Conservation (phyloP, 2,888 invertebrate genomes). For the Ochropacha duplaris region DNA sequence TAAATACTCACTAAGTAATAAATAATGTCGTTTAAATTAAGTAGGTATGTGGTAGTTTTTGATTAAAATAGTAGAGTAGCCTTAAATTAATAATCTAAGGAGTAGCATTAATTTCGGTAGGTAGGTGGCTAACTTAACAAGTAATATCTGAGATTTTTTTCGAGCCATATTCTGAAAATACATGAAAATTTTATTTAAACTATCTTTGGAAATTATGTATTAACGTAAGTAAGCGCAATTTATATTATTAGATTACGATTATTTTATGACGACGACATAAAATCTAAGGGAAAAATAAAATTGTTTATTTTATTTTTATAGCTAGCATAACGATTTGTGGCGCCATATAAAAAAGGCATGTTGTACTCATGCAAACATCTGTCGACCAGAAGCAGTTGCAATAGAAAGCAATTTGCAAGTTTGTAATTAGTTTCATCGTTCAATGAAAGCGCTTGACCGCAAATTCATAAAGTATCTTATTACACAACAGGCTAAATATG, state of each 20-base stretch:
- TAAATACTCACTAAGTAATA: not conserved
- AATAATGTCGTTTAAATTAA: not conserved
- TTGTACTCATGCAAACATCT: conserved; percentile 39
- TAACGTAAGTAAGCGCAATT: too few species aligned
- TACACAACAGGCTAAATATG: conserved; percentile 45
- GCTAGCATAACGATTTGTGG: not conserved
- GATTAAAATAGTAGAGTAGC: not conserved
- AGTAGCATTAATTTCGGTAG: too few species aligned
- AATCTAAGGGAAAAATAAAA: not conserved
- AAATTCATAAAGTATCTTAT: conserved; percentile 56
- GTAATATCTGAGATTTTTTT: too few species aligned
- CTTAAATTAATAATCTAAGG: too few species aligned
- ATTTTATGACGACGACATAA: not conserved
- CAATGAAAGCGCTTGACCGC: conserved; percentile 68
- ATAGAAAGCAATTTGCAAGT: conserved; percentile 51
- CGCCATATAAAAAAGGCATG: conserved; percentile 2
- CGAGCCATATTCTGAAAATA: too few species aligned
- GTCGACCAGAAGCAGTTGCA: conserved; percentile 41
- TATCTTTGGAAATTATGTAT: too few species aligned
- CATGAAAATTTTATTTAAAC: too few species aligned
- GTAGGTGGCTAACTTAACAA: too few species aligned
- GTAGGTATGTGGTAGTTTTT: not conserved
- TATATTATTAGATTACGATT: not conserved
- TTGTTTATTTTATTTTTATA: not conserved
- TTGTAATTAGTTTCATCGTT: conserved; percentile 50